Percentiles rank a stretch among this genome's conserved stretches.
phyloP scores from a whole-genome alignment of 2,113 vertebrate species.

The Phylloscopus trochiloides region DNA sequence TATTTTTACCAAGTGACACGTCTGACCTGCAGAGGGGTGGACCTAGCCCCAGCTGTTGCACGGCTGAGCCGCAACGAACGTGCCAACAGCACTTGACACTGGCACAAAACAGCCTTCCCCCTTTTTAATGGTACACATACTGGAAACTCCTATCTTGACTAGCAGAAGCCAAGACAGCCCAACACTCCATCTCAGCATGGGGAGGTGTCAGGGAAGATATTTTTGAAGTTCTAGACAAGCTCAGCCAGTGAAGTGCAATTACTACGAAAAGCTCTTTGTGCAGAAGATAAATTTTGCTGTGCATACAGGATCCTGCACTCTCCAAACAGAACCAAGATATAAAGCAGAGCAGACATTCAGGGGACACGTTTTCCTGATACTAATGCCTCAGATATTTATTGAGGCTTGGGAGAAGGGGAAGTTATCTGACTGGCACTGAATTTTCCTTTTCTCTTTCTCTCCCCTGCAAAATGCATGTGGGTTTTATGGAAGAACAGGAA shows the following conservation, averaged over 20 bases:
- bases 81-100: neutral
- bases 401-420: neutral
- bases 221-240: neutral
- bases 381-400: neutral
- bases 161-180: neutral
- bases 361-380: neutral
- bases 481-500: neutral
- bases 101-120: neutral
- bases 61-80: accelerated
- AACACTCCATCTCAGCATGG: neutral
- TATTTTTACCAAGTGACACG: neutral
- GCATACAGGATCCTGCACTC: neutral
- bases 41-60: neutral
- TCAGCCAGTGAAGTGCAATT: neutral
- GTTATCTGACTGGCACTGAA: neutral
- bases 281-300: neutral
- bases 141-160: neutral
- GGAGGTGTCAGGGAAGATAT: neutral
- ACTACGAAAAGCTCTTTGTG: neutral
- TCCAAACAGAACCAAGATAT: neutral
- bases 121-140: neutral
- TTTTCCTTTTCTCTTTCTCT: neutral
- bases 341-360: neutral
- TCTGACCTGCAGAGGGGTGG: neutral
- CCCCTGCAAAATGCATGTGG: neutral